Conservation (phyloP, 2,888 invertebrate species). For the Dicroscelio sp. region DNA sequence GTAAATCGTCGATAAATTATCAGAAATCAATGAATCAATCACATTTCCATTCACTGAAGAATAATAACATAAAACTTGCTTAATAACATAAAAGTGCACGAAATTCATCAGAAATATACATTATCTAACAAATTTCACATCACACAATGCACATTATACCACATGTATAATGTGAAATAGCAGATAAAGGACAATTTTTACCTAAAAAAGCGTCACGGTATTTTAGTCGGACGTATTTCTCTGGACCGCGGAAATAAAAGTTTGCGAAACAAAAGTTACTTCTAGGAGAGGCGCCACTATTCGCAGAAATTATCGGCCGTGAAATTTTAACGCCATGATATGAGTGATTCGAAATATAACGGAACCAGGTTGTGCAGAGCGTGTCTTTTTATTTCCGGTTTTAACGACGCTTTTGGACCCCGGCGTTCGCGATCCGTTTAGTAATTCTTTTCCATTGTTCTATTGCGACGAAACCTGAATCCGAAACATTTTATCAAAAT, state of each 20-base stretch:
- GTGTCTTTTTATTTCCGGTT: not conserved
- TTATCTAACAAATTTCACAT: too few relatives aligned
- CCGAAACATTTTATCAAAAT: constrained; percentile 37
- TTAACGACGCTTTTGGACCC: not conserved
- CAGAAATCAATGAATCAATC: too few relatives aligned
- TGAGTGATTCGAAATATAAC: not conserved
- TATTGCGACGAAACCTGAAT: not conserved
- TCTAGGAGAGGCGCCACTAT: not conserved
- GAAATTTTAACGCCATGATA: constrained; percentile 10
- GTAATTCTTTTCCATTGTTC: constrained; percentile 14
- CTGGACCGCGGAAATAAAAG: not conserved
- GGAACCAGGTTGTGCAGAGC: not conserved
- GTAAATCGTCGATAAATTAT: too few relatives aligned
- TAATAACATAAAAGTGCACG: too few relatives aligned
- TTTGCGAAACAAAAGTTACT: not conserved
- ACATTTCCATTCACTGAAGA: too few relatives aligned
- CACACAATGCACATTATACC: too few relatives aligned
- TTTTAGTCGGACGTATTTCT: not conserved
- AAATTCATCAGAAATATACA: too few relatives aligned
- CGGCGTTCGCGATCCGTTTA: not conserved
- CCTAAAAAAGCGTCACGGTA: too few relatives aligned
- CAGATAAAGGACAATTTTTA: too few relatives aligned
- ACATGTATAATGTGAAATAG: too few relatives aligned
- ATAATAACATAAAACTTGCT: too few relatives aligned
- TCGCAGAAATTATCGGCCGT: constrained; percentile 25